Conservation (phyloP, 2,797 vertebrate species). For the Xiphophorus birchmanni region DNA sequence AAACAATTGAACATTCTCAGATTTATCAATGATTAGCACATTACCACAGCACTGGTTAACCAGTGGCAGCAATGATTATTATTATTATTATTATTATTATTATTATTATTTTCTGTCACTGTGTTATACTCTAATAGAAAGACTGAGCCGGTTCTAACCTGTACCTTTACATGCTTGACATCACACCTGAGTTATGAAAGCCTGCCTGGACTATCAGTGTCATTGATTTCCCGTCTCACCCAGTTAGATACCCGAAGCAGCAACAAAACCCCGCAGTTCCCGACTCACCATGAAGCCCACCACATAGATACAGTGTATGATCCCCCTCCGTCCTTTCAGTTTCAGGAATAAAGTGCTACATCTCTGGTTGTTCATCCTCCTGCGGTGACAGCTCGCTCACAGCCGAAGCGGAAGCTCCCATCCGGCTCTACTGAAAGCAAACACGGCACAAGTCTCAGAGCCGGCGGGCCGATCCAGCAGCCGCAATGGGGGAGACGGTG, state of each 20-base stretch:
- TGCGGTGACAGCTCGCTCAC: constrained; percentile 47
- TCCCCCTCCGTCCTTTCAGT: constrained; percentile 59
- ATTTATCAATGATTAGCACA: background rate
- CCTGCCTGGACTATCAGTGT: background rate
- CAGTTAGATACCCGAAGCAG: background rate
- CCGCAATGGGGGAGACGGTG: background rate
- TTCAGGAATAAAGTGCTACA: constrained; percentile 67
- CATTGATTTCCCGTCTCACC: background rate
- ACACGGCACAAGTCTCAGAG: background rate
- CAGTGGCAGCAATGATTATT: background rate
- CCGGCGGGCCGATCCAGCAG: background rate
- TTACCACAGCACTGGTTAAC: background rate
- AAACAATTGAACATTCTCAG: background rate
- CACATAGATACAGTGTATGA: constrained; percentile 81
- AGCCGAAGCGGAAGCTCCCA: constrained; percentile 66
- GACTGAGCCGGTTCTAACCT: background rate
- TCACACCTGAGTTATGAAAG: constrained; percentile 21
- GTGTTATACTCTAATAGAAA: too few species aligned
- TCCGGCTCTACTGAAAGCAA: constrained; percentile 16
- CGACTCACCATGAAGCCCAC: constrained; percentile 86
- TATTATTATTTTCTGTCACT: background rate
- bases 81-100: background rate
- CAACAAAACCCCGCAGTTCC: background rate
- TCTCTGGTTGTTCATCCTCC: constrained; percentile 77
- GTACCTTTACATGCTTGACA: background rate